These are phyloP conservation scores for Drosophila ercepeae DNA, from an alignment of 1,140 invertebrate species.

Conservation along the genomic window DNA sequence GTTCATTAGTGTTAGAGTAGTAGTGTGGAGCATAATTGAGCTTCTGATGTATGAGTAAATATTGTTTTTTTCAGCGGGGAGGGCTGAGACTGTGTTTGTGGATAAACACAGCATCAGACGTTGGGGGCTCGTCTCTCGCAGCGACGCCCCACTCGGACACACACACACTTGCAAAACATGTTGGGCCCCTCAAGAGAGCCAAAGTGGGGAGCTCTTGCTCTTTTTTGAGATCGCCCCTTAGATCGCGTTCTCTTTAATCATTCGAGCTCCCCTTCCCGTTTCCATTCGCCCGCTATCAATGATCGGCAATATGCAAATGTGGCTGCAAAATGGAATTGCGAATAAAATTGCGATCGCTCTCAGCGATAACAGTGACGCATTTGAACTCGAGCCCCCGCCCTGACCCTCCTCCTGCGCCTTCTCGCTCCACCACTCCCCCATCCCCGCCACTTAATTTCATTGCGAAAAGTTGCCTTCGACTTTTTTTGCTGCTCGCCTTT, in stretches of 20 bases:
- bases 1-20: conserved; percentile 10
- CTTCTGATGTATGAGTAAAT: not conserved
- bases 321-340: conserved; percentile 52
- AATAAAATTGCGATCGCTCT: conserved; percentile 51
- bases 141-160: conserved; percentile 32
- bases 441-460: conserved; percentile 46
- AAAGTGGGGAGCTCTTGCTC: conserved; percentile 37
- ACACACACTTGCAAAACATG: conserved; percentile 4
- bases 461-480: conserved; percentile 42
- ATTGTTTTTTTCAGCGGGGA: not conserved
- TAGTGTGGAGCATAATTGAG: conserved; percentile 50
- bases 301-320: conserved; percentile 44
- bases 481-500: conserved; percentile 41
- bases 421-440: not conserved
- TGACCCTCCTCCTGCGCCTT: conserved; percentile 9
- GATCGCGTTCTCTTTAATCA: conserved; percentile 24
- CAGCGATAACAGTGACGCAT: conserved; percentile 53
- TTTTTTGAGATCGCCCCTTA: conserved; percentile 22
- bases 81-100: conserved; percentile 23
- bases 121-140: conserved; percentile 73
- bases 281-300: conserved; percentile 25
- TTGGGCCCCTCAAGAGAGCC: conserved; percentile 6
- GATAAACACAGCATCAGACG: conserved; percentile 43
- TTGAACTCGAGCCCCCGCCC: conserved; percentile 41
- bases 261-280: conserved; percentile 5